Base-by-base conservation (phyloP, 2,888 invertebrate genomes). In the Nasonia oneida region DNA sequence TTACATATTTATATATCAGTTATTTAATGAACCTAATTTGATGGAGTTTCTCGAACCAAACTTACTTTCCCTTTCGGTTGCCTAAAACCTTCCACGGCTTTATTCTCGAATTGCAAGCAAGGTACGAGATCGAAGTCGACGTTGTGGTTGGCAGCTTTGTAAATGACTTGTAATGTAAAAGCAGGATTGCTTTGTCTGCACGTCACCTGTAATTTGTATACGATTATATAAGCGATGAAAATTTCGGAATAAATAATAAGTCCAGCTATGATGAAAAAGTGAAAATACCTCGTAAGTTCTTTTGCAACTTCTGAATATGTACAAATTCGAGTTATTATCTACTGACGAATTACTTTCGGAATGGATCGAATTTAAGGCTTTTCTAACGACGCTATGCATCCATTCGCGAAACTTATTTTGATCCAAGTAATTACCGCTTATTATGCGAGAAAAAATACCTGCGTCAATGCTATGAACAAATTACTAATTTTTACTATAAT, bases 401-500 rank as follows among this genome's bases (percentile, higher is more conserved):
- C 73, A 81, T 39, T 57, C n/a, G 1, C 39, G 73, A 73, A 81
- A 53, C 42, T 81, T 57, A 57, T 73, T 2, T 39, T 53, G 71
- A 57, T 81, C 73, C n/a, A 81, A 37, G 53, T 73, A 81, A 3
- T 64, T n/a, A 15, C 42, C 64, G 42, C 3, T 50, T 12, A 74
- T 39, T 15, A 74, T 47, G 33, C 33, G 5, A 18, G 57, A 76
- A 64, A 42, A 42, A 42, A 61, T 8, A 77, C 23, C 61, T 23
- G 8, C 23, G 10, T 23, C 4, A 29, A 29, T 29, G 29, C 61
- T 61, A 42, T 15, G 37, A 33, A 77, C 18, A 2, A 78, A 42
- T 39, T 61, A 4, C 0, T 37, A 39, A 37, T 8, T n/a, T 14
- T 12, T 61, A 6, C 53, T 33, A 18, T 18, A 53, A 33, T 15